Conservation (phyloP, 2,888 invertebrate genomes). For the Podotricha telesiphe region DNA sequence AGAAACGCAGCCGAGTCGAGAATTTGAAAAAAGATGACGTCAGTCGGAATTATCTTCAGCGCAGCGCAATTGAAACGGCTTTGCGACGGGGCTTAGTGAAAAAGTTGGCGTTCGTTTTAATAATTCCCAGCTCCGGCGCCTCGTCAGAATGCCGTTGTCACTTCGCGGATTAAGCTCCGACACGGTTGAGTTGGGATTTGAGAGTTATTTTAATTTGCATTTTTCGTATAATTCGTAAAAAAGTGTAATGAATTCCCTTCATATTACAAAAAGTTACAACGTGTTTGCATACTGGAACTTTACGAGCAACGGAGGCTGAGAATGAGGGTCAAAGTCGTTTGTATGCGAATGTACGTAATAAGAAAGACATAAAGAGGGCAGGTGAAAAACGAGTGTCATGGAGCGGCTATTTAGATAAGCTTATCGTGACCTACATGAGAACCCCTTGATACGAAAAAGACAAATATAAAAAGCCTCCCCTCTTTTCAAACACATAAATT, state of each 20-base stretch:
- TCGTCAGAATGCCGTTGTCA: conserved; percentile 84
- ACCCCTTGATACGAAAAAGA: neutral
- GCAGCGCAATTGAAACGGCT: conserved; percentile 84
- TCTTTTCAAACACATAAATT: conserved; percentile 32
- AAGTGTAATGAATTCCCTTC: conserved; percentile 58
- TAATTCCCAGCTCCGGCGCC: conserved; percentile 84
- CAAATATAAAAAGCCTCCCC: neutral
- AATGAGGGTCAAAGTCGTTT: conserved; percentile 70
- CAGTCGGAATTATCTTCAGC: conserved; percentile 84
- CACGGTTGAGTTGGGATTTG: conserved; percentile 82
- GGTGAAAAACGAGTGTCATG: conserved; percentile 75
- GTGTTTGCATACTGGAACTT: conserved; percentile 63
- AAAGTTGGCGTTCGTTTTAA: conserved; percentile 84
- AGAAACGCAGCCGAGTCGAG: conserved; percentile 78
- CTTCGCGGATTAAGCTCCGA: conserved; percentile 83
- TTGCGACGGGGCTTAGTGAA: conserved; percentile 83
- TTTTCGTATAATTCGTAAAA: conserved; percentile 71
- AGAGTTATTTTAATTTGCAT: conserved; percentile 83
- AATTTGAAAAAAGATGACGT: conserved; percentile 84
- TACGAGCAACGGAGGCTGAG: conserved; percentile 63
- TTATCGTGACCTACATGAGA: conserved; percentile 64
- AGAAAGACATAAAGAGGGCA: conserved; percentile 75
- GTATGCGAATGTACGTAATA: conserved; percentile 69
- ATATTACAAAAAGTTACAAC: conserved; percentile 54
- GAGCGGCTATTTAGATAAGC: conserved; percentile 81